These are phyloP conservation scores for Scarus forsteni DNA, from an alignment of 2,797 vertebrate species.

Conservation along the genomic window DNA sequence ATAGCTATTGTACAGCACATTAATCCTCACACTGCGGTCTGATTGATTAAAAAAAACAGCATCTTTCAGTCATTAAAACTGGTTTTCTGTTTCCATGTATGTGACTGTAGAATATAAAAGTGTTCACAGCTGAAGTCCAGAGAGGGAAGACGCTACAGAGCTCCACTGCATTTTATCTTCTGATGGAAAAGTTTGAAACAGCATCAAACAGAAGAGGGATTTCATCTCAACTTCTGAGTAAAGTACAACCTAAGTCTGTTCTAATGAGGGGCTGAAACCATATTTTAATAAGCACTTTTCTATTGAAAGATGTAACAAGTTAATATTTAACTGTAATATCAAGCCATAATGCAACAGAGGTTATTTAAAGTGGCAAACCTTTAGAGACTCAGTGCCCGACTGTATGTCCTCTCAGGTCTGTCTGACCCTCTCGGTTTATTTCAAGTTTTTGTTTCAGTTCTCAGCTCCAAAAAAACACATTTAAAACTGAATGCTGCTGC, in stretches of 20 bases:
- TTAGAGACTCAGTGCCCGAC: background rate
- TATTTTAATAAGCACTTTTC: background rate
- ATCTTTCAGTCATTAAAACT: slow-evolving; percentile 21
- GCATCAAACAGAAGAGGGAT: slow-evolving; percentile 6
- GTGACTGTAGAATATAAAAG: slow-evolving; percentile 32
- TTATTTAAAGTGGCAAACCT: background rate
- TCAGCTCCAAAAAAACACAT: background rate
- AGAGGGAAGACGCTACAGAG: slow-evolving; percentile 8
- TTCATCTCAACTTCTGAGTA: slow-evolving; percentile 12
- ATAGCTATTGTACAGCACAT: background rate
- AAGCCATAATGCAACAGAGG: background rate
- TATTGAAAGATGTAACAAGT: slow-evolving; percentile 5
- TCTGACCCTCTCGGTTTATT: background rate
- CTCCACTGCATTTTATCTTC: slow-evolving; percentile 8
- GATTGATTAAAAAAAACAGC: background rate
- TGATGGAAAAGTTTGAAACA: slow-evolving; percentile 5
- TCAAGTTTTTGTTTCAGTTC: background rate
- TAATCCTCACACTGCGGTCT: background rate
- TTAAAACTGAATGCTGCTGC: background rate
- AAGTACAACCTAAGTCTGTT: slow-evolving; percentile 6
- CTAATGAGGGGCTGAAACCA: slow-evolving; percentile 6
- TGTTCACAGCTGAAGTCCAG: slow-evolving; percentile 1
- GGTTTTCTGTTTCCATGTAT: slow-evolving; percentile 14
- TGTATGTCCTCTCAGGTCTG: background rate
- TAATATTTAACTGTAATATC: background rate